phyloP scores from a whole-genome alignment of 2,888 invertebrate genomes.

The Drosophila atripex region DNA sequence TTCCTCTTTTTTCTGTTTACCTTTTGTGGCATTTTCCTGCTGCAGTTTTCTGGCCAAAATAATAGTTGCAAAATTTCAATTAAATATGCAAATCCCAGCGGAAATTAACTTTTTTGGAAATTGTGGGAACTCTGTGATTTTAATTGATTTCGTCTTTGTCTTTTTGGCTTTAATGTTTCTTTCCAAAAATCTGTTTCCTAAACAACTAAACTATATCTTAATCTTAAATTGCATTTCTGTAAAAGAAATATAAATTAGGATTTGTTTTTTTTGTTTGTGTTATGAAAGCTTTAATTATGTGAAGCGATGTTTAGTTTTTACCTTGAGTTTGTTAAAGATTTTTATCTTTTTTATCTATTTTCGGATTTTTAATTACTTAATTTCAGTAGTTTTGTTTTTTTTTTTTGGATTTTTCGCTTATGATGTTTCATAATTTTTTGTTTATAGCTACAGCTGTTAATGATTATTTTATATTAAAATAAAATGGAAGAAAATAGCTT shows the following conservation, averaged over 20 bases:
- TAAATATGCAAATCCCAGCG: conserved; percentile 41
- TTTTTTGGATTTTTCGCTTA: background rate
- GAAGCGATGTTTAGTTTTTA: background rate
- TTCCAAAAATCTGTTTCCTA: background rate
- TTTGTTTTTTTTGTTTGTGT: background rate
- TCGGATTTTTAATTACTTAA: conserved; percentile 1
- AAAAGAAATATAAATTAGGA: background rate
- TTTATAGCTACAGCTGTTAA: no score
- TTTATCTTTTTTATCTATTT: background rate
- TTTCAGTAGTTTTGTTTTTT: background rate
- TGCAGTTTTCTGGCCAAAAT: conserved; percentile 34
- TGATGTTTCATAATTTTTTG: background rate
- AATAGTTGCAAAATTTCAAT: conserved; percentile 45
- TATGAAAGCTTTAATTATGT: conserved; percentile 7
- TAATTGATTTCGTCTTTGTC: background rate
- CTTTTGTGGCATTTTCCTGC: conserved; percentile 42
- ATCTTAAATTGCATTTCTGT: conserved; percentile 1
- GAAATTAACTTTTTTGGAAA: conserved; percentile 40
- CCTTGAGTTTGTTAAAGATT: background rate
- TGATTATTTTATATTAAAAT: no score
- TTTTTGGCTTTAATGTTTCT: background rate
- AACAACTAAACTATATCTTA: conserved; percentile 1
- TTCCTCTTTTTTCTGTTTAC: conserved; percentile 1
- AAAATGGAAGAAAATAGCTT: no score
- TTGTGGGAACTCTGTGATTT: conserved; percentile 11